phyloP scores from a whole-genome alignment of 2,888 invertebrate genomes.

The Ochropleura plecta region DNA sequence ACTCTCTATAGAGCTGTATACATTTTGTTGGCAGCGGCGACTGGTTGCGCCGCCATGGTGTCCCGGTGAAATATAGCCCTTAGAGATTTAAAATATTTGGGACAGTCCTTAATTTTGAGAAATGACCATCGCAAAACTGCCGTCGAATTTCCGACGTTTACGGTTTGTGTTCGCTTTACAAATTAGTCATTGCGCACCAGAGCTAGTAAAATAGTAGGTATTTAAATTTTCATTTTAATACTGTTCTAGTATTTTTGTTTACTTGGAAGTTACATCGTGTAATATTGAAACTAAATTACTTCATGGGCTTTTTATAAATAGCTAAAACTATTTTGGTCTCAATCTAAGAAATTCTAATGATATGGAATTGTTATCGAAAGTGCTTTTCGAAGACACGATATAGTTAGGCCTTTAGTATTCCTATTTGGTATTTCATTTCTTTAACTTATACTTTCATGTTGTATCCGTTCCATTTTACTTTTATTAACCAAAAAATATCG shows the following conservation, averaged over 20 bases:
- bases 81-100: too few relatives aligned
- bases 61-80: too few relatives aligned
- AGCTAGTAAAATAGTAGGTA: slow-evolving; percentile 4
- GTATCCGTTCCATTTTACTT: not conserved
- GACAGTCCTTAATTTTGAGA: too few relatives aligned
- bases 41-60: too few relatives aligned
- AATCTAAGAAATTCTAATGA: slow-evolving; percentile 64
- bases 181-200: slow-evolving; percentile 7
- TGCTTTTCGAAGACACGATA: slow-evolving; percentile 31
- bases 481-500: not conserved
- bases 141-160: not conserved
- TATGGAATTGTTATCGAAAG: slow-evolving; percentile 56
- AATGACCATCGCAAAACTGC: not conserved
- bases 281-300: slow-evolving; percentile 30
- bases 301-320: slow-evolving; percentile 35
- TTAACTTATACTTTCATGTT: not conserved
- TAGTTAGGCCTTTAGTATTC: not conserved
- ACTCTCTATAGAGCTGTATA: too few relatives aligned
- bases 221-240: slow-evolving; percentile 41
- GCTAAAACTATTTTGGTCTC: slow-evolving; percentile 61
- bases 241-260: slow-evolving; percentile 39
- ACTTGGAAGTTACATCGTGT: slow-evolving; percentile 31
- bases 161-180: not conserved
- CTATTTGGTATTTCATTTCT: too few relatives aligned
- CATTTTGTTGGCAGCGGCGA: too few relatives aligned